Evolutionary conservation across 53 echinoderm and acorn worm species (phyloP), one percentile per base, ranked within the genome.

Genomic region (Patiria pectinifera): DNA sequence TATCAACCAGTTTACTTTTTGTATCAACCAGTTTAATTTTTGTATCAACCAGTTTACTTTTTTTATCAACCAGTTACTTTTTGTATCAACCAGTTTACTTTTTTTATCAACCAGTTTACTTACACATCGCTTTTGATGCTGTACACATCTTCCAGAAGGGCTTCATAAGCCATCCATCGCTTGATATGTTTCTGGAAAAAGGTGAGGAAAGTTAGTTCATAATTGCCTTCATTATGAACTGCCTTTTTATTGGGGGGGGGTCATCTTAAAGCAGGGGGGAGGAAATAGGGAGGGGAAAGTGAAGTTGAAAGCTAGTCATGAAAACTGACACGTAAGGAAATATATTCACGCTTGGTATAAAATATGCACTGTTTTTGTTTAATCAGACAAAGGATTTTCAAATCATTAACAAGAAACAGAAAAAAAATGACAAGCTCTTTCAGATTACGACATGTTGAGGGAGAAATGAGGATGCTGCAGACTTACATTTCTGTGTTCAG

Each of bases 81-180:
- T 35, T 1, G 0, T 35, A 35, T 35, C 35, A 35, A 1, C 35
- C 35, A 35, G 35, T 35, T n/a, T 74, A 96, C 35, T 35, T 35
- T 35, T 35, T 1, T 35, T 35, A 35, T 35, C 35, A 35, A 1
- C 35, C 35, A 35, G 35, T 35, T n/a, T 74, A 96, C 99, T 95
- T 96, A 99, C 99, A 97, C 96, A 80, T 99, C 99, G 95, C 97
- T 96, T 91, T 96, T 97, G 60, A 95, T 63, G 24, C 95, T 91
- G 83, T 95, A 99, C 19, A 92, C 83, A 14, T 97, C 95, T 7
- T 97, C 97, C 16, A 97, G 60, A 3, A 97, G 62, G 11, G 96
- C 95, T 85, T 97, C 99, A 87, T 97, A 99, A 19, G 99, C 95
- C 97, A 99, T 96, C 99, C 99, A 99, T 74, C 99, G 92, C 59